Evolutionary conservation across 2,113 vertebrate species (phyloP), one percentile per base, ranked within the genome.

Genomic region (Eclectus roratus): DNA sequence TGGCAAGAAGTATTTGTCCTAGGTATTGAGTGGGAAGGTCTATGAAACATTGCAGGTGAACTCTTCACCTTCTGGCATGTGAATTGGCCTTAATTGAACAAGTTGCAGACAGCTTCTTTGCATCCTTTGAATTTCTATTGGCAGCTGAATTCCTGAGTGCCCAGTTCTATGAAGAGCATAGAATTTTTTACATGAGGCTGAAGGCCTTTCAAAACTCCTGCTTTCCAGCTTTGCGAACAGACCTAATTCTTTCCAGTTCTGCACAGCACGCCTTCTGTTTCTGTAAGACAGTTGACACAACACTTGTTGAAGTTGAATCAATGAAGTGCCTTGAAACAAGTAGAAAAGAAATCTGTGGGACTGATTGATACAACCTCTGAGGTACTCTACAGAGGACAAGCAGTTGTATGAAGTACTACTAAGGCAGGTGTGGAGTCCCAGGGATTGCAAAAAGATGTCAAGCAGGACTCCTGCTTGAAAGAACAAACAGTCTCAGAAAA

Each of bases 191-290:
- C 65, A 80, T 66, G 80, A 81, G 43, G 56, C 61, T 91, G 85
- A 80, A 94, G 80, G 69, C 24, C 44, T 95, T 94, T 68, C 68
- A 61, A 28, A 33, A 64, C 64, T 66, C 28, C 55, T 91, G 21
- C 82, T 93, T 95, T 96, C 61, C 37, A 88, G 16, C 65, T 69
- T 91, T 66, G 19, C 80, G 87, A 89, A 83, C 61, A 52, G n/a
- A 74, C 43, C 47, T 71, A 66, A 80, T 77, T 89, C 66, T 91
- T 96, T 92, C 70, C 61, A 90, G 55, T 96, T 78, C 68, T 82
- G 24, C 55, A 15, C 50, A 61, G 23, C 24, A 17, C 24, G 9
- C 94, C 7, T 85, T 95, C 64, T 71, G 17, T 29, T 58, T 65
- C 52, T 72, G 2, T 78, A 49, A 77, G 35, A n/a, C 18, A 24